phyloP scores from a whole-genome alignment of 2,797 vertebrate genomes.

The Falco naumanni region DNA sequence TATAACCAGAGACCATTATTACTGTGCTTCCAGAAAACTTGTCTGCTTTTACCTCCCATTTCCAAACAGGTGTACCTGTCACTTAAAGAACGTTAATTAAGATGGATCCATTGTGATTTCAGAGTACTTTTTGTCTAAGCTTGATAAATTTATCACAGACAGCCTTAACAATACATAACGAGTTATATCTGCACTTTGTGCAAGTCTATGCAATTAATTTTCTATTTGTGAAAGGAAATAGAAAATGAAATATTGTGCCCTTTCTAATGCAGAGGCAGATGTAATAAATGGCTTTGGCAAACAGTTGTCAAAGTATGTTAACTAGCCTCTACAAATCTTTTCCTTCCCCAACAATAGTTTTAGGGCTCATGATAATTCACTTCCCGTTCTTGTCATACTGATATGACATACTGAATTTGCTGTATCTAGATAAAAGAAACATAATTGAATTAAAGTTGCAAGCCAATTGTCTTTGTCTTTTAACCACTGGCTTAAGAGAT shows the following conservation, averaged over 20 bases:
- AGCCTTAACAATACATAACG: constrained; percentile 71
- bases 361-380: constrained; percentile 23
- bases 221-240: constrained; percentile 67
- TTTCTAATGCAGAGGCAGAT: constrained; percentile 48
- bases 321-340: constrained; percentile 51
- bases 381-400: constrained; percentile 3
- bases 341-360: constrained; percentile 39
- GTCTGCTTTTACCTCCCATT: constrained; percentile 19
- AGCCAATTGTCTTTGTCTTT: not conserved
- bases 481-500: not conserved
- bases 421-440: constrained; percentile 4
- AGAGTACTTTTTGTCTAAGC: constrained; percentile 67
- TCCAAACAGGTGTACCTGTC: constrained; percentile 62
- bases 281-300: constrained; percentile 64
- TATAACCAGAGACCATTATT: not conserved
- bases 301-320: constrained; percentile 55
- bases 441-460: constrained; percentile 8
- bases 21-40: not conserved
- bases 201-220: constrained; percentile 68
- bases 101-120: constrained; percentile 72
- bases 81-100: constrained; percentile 65
- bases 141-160: constrained; percentile 72
- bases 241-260: constrained; percentile 73
- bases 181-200: constrained; percentile 63
- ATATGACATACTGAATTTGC: not conserved